Conservation (phyloP, 2,888 invertebrate species). For the Malthinus seriepunctatus region DNA sequence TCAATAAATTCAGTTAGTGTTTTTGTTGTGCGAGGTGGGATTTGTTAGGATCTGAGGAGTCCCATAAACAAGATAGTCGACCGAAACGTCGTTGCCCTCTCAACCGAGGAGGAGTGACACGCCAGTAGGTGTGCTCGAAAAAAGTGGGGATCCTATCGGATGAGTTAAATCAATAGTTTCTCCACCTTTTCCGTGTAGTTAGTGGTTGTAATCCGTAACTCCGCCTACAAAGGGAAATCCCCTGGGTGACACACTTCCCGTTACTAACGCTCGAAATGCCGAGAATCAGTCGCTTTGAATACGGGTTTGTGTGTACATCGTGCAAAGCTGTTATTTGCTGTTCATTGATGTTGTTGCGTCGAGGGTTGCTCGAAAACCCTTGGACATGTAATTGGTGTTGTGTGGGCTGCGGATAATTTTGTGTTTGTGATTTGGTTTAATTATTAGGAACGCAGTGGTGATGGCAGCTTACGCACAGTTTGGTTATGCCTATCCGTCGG, state of each 20-base stretch:
- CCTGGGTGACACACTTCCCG: slow-evolving; percentile 46
- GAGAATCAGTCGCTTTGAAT: slow-evolving; percentile 53
- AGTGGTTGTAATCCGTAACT: slow-evolving; percentile 40
- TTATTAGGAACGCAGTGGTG: slow-evolving; percentile 31
- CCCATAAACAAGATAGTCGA: slow-evolving; percentile 56
- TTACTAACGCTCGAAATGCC: slow-evolving; percentile 44
- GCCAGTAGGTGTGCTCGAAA: slow-evolving; percentile 28
- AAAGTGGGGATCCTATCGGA: slow-evolving; percentile 46
- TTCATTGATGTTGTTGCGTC: slow-evolving; percentile 42
- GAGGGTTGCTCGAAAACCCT: slow-evolving; percentile 34
- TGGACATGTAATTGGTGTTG: slow-evolving; percentile 43
- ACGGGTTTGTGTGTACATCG: slow-evolving; percentile 49
- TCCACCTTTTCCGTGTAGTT: slow-evolving; percentile 50
- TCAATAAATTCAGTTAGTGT: slow-evolving; percentile 58
- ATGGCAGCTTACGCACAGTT: slow-evolving; percentile 90
- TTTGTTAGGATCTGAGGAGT: slow-evolving; percentile 56
- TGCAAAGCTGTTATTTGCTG: slow-evolving; percentile 38
- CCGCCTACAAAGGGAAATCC: slow-evolving; percentile 44
- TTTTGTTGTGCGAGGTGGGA: slow-evolving; percentile 56
- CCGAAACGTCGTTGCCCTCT: slow-evolving; percentile 46
- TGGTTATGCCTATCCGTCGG: slow-evolving; percentile 90
- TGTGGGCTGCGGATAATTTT: slow-evolving; percentile 39
- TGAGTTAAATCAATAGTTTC: slow-evolving; percentile 29
- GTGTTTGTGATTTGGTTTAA: slow-evolving; percentile 33
- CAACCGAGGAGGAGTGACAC: slow-evolving; percentile 35